A percentile compares a stretch with the other conserved stretches of the same genome.
Conservation (phyloP, 1,140 invertebrate species). For the Ylistrum balloti region DNA sequence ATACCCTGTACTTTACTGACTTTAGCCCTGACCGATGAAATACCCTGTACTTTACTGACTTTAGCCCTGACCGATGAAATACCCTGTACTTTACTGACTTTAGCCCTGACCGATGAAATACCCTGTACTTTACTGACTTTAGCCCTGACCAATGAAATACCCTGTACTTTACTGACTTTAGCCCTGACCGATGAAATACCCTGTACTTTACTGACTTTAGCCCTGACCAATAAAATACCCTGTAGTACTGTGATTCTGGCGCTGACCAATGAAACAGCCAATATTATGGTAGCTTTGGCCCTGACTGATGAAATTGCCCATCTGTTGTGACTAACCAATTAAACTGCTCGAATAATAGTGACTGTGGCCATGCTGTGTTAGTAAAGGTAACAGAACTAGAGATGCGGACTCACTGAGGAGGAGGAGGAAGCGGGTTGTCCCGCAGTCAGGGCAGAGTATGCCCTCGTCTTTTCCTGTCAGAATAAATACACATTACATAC, state of each 20-base stretch:
- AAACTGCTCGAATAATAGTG: not conserved
- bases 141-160: not conserved
- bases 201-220: not conserved
- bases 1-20: not conserved
- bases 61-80: not conserved
- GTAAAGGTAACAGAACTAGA: constrained; percentile 34
- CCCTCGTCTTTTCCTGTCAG: constrained; percentile 56
- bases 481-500: constrained; percentile 29
- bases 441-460: constrained; percentile 52
- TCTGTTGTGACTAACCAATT: no score
- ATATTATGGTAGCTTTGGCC: not conserved
- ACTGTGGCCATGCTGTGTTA: constrained; percentile 37
- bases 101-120: not conserved
- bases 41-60: not conserved
- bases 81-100: not conserved
- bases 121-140: not conserved
- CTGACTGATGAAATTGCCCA: not conserved
- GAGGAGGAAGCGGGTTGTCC: constrained; percentile 43
- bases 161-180: not conserved
- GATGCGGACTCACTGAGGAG: constrained; percentile 52
- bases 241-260: not conserved
- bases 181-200: not conserved
- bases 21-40: not conserved
- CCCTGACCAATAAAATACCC: not conserved
- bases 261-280: not conserved